Evolutionary conservation across 2,888 invertebrate genomes (phyloP), one percentile per base, ranked within the genome.

Genomic region (Calameuta pallipes): DNA sequence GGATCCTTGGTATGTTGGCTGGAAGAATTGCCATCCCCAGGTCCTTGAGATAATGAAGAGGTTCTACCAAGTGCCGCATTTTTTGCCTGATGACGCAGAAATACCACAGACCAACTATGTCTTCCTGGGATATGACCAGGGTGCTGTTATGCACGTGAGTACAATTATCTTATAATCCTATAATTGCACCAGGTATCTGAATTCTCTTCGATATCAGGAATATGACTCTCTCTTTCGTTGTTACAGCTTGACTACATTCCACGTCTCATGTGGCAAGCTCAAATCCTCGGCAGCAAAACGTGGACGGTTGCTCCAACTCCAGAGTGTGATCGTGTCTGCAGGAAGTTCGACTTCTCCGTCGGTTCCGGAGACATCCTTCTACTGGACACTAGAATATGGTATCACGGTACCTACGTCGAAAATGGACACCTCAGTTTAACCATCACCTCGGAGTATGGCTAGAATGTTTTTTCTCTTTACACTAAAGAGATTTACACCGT

Each of bases 181-280:
- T 2, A 23, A 56, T 56, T 56, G 2, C 56, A 56, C 56, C 56
- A 56, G 56, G 56, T 56, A 56, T 15, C 23, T 23, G 56, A 23
- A 56, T 23, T 23, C 9, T 9, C 56, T 23, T 23, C 23, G 23
- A 23, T 23, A 23, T 23, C 56, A 56, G 56, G 9, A 56, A 56
- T 9, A 56, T 23, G 9, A 23, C 23, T 56, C 41, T 23, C 15
- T 41, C 41, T 41, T 56, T 9, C 56, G 23, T 23, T 56, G 56
- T 92, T 93, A 75, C 90, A 98, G 98, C 92, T 98, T 90, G 98
- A 98, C 92, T 97, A 97, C 89, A 98, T 98, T 84, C 95, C 96
- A 84, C 94, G 98, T 80, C 93, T 98, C 41, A 97, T 98, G 94
- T 98, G 98, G 98, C 98, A 98, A 92, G 98, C 97, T 3, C 98